Conservation (phyloP, 2,888 invertebrate species). For the Adelognathus sp. region DNA sequence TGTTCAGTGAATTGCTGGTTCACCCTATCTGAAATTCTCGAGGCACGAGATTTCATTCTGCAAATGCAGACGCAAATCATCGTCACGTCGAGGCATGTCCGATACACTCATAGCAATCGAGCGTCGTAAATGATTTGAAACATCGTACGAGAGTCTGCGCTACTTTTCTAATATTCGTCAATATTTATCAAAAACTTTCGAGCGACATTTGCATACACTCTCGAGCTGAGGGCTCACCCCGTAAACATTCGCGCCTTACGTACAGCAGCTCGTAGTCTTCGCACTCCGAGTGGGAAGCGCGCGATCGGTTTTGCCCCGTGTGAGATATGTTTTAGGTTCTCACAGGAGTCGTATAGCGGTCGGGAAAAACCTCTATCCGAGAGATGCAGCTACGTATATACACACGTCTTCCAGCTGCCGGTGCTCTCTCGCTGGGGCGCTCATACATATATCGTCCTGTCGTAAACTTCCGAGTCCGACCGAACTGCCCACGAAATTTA, state of each 20-base stretch:
- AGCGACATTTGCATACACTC: neutral
- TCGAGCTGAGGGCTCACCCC: neutral
- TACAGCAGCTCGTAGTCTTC: neutral
- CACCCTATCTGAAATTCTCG: too few species aligned
- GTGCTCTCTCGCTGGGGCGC: neutral
- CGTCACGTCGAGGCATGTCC: too few species aligned
- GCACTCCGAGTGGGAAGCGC: constrained; percentile 26
- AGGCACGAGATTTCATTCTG: too few species aligned
- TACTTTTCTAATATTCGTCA: neutral
- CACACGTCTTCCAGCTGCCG: neutral
- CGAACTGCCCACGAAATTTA: constrained; percentile 1
- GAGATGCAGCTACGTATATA: neutral
- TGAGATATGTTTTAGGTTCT: constrained; percentile 20
- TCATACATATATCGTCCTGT: constrained; percentile 3
- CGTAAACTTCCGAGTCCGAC: constrained; percentile 29
- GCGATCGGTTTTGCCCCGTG: constrained; percentile 28
- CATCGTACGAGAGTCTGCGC: neutral
- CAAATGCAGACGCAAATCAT: too few species aligned
- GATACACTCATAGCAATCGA: neutral
- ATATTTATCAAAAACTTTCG: neutral
- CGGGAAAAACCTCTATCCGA: constrained; percentile 11
- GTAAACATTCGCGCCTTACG: constrained; percentile 12
- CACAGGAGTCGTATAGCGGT: neutral
- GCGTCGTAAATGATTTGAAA: constrained; percentile 18
- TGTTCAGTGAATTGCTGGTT: too few species aligned